Evolutionary conservation across 2,797 vertebrate species (phyloP), one percentile per base, ranked within the genome.

Genomic region (Anomalospiza imberbis): DNA sequence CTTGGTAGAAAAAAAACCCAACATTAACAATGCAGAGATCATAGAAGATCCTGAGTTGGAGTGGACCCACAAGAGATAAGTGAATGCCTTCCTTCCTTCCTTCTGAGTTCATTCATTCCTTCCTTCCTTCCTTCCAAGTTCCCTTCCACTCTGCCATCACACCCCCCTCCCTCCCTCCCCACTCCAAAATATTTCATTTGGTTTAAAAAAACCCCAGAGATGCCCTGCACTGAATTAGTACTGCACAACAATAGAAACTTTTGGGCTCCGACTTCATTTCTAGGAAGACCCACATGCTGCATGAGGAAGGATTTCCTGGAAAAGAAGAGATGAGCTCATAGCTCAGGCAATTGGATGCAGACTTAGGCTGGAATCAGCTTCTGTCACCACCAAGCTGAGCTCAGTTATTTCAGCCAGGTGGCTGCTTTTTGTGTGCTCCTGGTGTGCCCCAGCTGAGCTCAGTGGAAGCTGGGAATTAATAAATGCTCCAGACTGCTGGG

Each of bases 161-260:
- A 3, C 3, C 17, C 22, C 38, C 26, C 34, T 34, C 34, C 20
- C 17, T n/a, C 44, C 21, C 10, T 57, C 24, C n/a, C 31, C 40
- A 9, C 26, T 76, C 48, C n/a, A 51, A 66, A 40, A 74, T 76
- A 70, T 44, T 89, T 70, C 7, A 21, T 66, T 61, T 47, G 15
- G 4, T 12, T 63, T 28, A 26, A 32, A n/a, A 36, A 26, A 3
- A 1, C 6, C 17, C 2, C 34, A 82, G 7, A 53, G 0, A 0
- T 32, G 13, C 31, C 26, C 72, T 74, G 72, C 53, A 28, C 40
- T 74, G 53, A 74, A 77, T 89, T 58, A 86, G 42, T 12, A 25
- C 36, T 50, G 20, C 62, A 32, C 18, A 63, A 93, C 85, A 91
- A 94, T 34, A 87, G 61, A 55, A 80, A 82, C 26, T 48, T 75